These are phyloP conservation scores for Zaprionus capensis DNA, from an alignment of 1,140 invertebrate genomes.

Conservation along the genomic window DNA sequence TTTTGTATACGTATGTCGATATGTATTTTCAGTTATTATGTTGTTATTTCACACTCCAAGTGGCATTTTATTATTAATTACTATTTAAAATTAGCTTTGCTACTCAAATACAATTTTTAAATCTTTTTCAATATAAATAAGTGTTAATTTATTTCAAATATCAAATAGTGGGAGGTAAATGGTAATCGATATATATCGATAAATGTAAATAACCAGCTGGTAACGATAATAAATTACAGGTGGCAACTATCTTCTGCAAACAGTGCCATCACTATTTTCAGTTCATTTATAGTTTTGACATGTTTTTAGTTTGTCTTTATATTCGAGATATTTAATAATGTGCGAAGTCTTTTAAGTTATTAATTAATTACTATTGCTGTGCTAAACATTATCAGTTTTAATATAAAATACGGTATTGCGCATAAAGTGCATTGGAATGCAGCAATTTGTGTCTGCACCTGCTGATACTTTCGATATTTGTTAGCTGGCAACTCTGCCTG, in stretches of 20 bases:
- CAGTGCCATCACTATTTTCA: slow-evolving; percentile 19
- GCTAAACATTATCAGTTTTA: background rate
- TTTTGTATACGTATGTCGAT: slow-evolving; percentile 24
- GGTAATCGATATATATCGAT: background rate
- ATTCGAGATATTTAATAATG: background rate
- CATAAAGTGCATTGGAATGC: slow-evolving; percentile 43
- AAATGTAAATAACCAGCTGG: background rate
- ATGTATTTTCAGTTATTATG: slow-evolving; percentile 23
- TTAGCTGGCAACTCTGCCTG: slow-evolving; percentile 38
- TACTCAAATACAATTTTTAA: slow-evolving; percentile 32
- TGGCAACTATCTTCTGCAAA: slow-evolving; percentile 23
- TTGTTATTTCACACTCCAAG: slow-evolving; percentile 45
- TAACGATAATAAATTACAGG: slow-evolving; percentile 14
- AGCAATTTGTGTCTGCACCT: slow-evolving; percentile 1
- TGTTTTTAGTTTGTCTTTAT: slow-evolving; percentile 11
- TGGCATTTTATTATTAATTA: slow-evolving; percentile 20
- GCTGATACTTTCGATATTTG: slow-evolving; percentile 30
- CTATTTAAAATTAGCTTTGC: slow-evolving; percentile 22
- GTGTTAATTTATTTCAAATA: background rate
- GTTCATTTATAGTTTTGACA: slow-evolving; percentile 12
- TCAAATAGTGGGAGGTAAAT: background rate
- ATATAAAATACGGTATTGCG: background rate
- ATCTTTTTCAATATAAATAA: slow-evolving; percentile 6
- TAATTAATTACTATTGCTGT: background rate
- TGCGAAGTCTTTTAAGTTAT: background rate